phyloP scores from a whole-genome alignment of 2,113 vertebrate species.

The Ictalurus furcatus region DNA sequence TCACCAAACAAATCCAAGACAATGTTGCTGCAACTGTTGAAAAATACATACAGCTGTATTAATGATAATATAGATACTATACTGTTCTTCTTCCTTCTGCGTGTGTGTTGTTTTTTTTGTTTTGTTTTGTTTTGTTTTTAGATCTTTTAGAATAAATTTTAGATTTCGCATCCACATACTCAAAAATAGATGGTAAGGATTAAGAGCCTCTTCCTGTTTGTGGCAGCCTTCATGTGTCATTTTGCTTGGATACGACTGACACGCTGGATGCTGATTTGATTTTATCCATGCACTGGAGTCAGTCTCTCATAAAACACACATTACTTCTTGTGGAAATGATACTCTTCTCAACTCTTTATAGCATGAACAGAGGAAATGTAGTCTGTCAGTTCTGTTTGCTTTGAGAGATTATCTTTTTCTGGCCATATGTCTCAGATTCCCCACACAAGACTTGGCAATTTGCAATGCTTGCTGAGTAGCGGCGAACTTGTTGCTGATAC shows the following conservation, averaged over 20 bases:
- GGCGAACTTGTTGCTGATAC: constrained; percentile 50
- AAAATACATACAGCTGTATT: background rate
- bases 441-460: constrained; percentile 33
- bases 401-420: constrained; percentile 48
- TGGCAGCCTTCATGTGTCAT: constrained; percentile 36
- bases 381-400: constrained; percentile 46
- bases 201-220: constrained; percentile 1
- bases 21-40: no score
- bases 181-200: constrained; percentile 29
- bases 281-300: constrained; percentile 46
- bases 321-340: constrained; percentile 34
- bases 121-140: background rate
- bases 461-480: constrained; percentile 39
- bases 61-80: background rate
- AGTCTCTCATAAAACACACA: constrained; percentile 49
- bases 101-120: background rate
- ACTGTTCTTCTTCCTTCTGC: background rate
- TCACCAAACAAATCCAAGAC: background rate
- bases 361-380: constrained; percentile 33
- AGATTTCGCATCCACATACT: background rate
- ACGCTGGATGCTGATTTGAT: constrained; percentile 44
- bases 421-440: background rate
- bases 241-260: constrained; percentile 50
- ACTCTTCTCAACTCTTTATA: constrained; percentile 40
- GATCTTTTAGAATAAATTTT: background rate